Base-by-base conservation (phyloP, 2,888 invertebrate species). In the Scaptomyza reducta region DNA sequence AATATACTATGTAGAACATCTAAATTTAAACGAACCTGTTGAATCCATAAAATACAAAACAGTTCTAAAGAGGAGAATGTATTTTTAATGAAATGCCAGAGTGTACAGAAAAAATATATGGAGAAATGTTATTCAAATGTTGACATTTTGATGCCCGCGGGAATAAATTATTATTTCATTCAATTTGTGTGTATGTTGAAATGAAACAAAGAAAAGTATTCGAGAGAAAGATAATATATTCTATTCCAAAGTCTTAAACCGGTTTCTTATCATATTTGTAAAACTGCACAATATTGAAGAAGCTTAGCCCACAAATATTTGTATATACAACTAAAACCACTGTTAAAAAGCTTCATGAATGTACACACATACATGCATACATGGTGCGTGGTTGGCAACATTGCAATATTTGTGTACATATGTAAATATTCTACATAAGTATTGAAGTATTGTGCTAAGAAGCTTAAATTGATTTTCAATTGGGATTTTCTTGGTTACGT, bases 11-110 rank as follows among this genome's bases (percentile, higher is more conserved):
- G 35, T 35, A 38, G 51, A 40, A 9, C 14, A 9, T 4, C 59
- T 59, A 67, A 76, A 67, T 76, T 53, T 62, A 62, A 62, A 59
- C 45, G 27, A 50, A 61, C 58, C 70, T 70, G 65, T 70, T 70
- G 59, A 65, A 18, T 44, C 22, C 31, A 29, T 13, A 13, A 58
- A 27, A 51, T 27, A 33, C 11, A 18, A 27, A 57, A 54, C 35
- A 27, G 35, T 44, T 56, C 16, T 38, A 9, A 51, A 49, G 22
- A 18, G 57, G 29, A 29, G 16, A 45, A 38, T 38, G 29, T 14
- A 33, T 31, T 41, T 47, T 42, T 18, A 25, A 49, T 54, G 38
- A 29, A 53, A 40, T 40, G 10, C 44, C 22, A 14, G 10, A 33
- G 22, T 29, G 44, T 41, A 45, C 13, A 25, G 2, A 38, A 46